Percentiles rank a stretch among this genome's conserved stretches.
Conservation (phyloP, 2,797 vertebrate genomes). For the Tragelaphus oryx region DNA sequence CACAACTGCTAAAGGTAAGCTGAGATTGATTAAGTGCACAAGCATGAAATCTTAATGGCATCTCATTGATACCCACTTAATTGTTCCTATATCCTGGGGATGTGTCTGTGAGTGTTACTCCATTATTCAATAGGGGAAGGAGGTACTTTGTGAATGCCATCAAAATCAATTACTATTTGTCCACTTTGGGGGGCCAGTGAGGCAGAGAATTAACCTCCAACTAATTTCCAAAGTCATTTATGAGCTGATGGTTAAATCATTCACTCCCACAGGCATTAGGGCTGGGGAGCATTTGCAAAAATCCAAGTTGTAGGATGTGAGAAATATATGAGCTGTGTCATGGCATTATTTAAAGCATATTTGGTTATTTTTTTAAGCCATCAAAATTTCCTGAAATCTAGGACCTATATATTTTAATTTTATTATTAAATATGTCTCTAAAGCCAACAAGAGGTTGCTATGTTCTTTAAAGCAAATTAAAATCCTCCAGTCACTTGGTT, state of each 20-base stretch:
- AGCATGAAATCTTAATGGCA: slow-evolving; percentile 76
- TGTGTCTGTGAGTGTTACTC: slow-evolving; percentile 67
- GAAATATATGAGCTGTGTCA: slow-evolving; percentile 29
- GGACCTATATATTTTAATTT: neutral
- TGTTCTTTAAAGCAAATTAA: neutral
- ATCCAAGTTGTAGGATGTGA: neutral
- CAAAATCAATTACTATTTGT: slow-evolving; percentile 80
- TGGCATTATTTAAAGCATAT: neutral
- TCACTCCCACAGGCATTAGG: slow-evolving; percentile 54
- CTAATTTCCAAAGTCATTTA: slow-evolving; percentile 80
- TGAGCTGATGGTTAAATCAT: slow-evolving; percentile 62
- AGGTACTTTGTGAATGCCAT: slow-evolving; percentile 75
- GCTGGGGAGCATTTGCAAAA: slow-evolving; percentile 62
- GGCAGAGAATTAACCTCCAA: slow-evolving; percentile 81
- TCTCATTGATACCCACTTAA: slow-evolving; percentile 75
- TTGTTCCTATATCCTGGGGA: slow-evolving; percentile 72
- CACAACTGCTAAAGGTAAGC: slow-evolving; percentile 65
- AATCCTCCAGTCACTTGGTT: neutral
- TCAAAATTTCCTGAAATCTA: neutral
- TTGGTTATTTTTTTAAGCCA: neutral
- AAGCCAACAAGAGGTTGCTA: neutral
- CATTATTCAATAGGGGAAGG: slow-evolving; percentile 74
- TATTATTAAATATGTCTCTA: slow-evolving; percentile 3
- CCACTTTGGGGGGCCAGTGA: slow-evolving; percentile 73
- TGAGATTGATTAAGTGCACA: slow-evolving; percentile 68